These are phyloP conservation scores for Xanthia togata DNA, from an alignment of 2,888 invertebrate genomes.

Conservation along the genomic window DNA sequence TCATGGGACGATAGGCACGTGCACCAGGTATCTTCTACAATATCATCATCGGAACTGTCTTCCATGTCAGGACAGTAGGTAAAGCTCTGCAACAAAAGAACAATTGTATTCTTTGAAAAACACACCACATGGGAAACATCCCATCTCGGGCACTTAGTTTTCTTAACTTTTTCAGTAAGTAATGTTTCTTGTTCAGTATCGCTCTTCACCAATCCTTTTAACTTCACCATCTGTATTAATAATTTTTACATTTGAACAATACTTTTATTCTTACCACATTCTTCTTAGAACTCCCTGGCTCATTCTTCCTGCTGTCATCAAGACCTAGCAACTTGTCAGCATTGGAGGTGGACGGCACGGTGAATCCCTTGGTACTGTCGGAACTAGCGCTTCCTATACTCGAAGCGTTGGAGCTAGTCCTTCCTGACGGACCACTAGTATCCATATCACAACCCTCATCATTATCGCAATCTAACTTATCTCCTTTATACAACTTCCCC, in stretches of 20 bases:
- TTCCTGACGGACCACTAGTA: constrained; percentile 77
- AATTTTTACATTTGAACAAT: not conserved
- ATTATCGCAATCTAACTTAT: constrained; percentile 76
- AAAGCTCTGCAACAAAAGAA: constrained; percentile 76
- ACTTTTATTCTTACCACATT: constrained; percentile 72
- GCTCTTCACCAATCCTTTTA: not conserved
- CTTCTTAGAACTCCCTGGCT: constrained; percentile 75
- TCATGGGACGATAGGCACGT: constrained; percentile 87
- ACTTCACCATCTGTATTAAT: too few relatives aligned
- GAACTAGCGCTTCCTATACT: constrained; percentile 84
- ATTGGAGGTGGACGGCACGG: constrained; percentile 85
- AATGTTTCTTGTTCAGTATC: not conserved
- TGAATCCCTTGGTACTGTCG: constrained; percentile 82
- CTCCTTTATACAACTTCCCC: constrained; percentile 86
- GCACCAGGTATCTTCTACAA: constrained; percentile 83
- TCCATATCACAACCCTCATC: constrained; percentile 78
- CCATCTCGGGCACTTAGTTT: not conserved
- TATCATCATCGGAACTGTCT: constrained; percentile 82
- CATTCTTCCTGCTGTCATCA: constrained; percentile 76
- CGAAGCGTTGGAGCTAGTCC: constrained; percentile 84
- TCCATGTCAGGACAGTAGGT: constrained; percentile 81
- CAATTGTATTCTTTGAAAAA: constrained; percentile 1
- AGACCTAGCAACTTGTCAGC: constrained; percentile 86
- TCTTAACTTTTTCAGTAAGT: not conserved
- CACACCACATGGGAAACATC: too few relatives aligned